Evolutionary conservation across 2,797 vertebrate species (phyloP).

Genomic region (Poecilia picta): DNA sequence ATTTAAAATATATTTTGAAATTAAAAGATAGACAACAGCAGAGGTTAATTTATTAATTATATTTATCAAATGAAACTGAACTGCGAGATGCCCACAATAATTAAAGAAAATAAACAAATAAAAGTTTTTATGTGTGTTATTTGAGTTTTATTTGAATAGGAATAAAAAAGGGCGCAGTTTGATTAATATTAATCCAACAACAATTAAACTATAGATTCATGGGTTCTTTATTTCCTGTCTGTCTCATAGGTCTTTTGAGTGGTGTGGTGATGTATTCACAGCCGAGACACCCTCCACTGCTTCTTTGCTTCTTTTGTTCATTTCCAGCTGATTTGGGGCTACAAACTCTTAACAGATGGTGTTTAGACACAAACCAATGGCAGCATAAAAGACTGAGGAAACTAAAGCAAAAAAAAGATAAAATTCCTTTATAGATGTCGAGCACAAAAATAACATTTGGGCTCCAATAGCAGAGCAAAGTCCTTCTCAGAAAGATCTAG

Average conservation of each 20-base stretch:
- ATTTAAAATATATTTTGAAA: not conserved
- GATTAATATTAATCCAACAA: not conserved
- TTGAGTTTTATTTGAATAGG: not conserved
- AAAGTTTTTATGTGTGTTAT: not conserved
- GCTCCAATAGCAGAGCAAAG: not conserved
- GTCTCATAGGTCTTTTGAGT: not conserved
- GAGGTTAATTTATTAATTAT: not conserved
- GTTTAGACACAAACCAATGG: not conserved
- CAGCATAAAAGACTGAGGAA: not conserved
- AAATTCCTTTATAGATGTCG: not conserved
- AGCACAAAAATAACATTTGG: not conserved
- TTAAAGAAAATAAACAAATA: not conserved
- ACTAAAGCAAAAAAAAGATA: not conserved
- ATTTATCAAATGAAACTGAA: not conserved
- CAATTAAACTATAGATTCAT: not conserved
- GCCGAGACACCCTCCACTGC: not conserved
- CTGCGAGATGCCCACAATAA: not conserved
- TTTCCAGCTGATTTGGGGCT: not conserved
- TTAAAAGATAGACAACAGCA: not conserved
- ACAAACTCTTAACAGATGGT: not conserved
- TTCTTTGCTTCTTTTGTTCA: not conserved
- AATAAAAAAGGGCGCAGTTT: not conserved
- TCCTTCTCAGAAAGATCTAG: not conserved
- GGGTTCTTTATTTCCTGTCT: not conserved
- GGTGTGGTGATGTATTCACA: not conserved